A percentile compares a stretch with the other conserved stretches of the same genome.
Conservation (phyloP, 1,140 invertebrate genomes). For the Subanguina moxae region DNA sequence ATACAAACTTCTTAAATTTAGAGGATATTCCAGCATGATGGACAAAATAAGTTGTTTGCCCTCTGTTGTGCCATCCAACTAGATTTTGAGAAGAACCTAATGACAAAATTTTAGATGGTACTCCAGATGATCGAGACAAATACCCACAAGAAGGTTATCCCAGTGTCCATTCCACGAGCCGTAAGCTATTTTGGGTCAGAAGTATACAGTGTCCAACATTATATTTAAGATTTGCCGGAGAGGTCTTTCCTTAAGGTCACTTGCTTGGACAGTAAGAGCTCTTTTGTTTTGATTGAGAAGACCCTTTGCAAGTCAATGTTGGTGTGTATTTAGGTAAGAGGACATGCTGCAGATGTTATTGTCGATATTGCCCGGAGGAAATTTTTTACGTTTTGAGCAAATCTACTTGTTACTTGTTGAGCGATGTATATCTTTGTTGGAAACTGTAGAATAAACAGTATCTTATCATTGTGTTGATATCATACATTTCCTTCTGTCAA, state of each 20-base stretch:
- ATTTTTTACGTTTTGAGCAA: not conserved
- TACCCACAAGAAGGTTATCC: constrained; percentile 19
- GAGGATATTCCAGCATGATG: constrained; percentile 9
- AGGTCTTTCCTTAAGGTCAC: constrained; percentile 4
- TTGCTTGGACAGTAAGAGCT: constrained; percentile 4
- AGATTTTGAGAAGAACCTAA: too few species aligned
- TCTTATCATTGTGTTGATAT: too few species aligned
- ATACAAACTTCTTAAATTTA: too few species aligned
- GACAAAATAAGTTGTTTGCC: not conserved
- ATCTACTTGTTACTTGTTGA: too few species aligned
- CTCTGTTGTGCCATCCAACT: too few species aligned
- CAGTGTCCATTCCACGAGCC: not conserved
- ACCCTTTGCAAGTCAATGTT: too few species aligned
- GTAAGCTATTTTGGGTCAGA: too few species aligned
- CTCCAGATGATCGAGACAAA: constrained; percentile 13
- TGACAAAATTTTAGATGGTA: not conserved
- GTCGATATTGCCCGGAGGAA: not conserved
- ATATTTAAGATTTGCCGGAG: not conserved
- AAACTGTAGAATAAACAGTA: too few species aligned
- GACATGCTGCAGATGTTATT: constrained; percentile 6
- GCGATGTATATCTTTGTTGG: too few species aligned
- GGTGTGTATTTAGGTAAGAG: not conserved
- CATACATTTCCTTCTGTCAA: too few species aligned
- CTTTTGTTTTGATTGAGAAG: too few species aligned
- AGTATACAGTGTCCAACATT: not conserved